Percentiles rank a stretch among this genome's conserved stretches.
phyloP scores from a whole-genome alignment of 2,888 invertebrate species.

The Idaea dimidiata region DNA sequence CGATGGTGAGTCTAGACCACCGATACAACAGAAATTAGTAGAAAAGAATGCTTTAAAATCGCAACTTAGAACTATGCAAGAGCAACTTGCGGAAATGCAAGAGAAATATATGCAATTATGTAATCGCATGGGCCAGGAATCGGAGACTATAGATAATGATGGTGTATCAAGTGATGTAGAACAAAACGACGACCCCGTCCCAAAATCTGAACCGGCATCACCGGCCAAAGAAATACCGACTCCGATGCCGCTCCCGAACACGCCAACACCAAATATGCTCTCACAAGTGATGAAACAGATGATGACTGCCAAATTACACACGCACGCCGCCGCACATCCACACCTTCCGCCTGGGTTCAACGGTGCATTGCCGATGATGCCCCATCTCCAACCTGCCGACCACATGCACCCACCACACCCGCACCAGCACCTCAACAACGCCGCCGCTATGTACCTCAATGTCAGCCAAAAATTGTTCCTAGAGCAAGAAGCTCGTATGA shows the following conservation, averaged over 20 bases:
- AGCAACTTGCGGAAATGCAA: conserved; percentile 94
- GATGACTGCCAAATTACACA: conserved; percentile 83
- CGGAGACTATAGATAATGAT: conserved; percentile 87
- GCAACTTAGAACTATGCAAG: conserved; percentile 92
- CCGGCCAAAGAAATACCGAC: conserved; percentile 78
- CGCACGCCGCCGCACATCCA: conserved; percentile 74
- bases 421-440: conserved; percentile 83
- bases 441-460: conserved; percentile 88
- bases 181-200: conserved; percentile 72
- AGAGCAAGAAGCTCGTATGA: conserved; percentile 88
- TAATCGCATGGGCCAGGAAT: conserved; percentile 90
- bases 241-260: conserved; percentile 67
- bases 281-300: conserved; percentile 85
- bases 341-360: conserved; percentile 83
- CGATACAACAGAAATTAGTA: conserved; percentile 90
- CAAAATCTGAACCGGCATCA: conserved; percentile 81
- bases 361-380: conserved; percentile 79
- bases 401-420: conserved; percentile 78
- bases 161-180: conserved; percentile 88
- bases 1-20: conserved; percentile 85
- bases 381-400: conserved; percentile 76
- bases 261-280: conserved; percentile 77
- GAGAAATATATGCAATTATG: conserved; percentile 94
- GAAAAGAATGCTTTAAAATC: conserved; percentile 93
- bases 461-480: conserved; percentile 89